Evolutionary conservation across 2,113 vertebrate species (phyloP).

Genomic region (Festucalex cinctus): DNA sequence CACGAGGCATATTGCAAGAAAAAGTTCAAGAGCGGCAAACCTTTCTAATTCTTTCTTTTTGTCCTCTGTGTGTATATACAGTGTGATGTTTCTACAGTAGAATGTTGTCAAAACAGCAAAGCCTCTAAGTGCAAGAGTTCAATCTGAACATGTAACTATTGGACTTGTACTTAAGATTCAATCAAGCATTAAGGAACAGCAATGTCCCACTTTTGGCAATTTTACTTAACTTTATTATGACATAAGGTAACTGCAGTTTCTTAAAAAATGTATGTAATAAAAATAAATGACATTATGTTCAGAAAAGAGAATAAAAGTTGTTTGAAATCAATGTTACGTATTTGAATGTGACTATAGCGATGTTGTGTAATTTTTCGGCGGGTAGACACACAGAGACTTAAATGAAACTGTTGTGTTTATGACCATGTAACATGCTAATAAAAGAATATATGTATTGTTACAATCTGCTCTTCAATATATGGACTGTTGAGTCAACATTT

Average conservation of each 20-base stretch:
- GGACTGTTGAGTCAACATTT: too few species aligned
- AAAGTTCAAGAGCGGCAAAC: constrained; percentile 10
- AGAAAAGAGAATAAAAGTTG: constrained; percentile 69
- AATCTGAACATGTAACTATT: constrained; percentile 41
- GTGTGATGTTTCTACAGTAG: constrained; percentile 55
- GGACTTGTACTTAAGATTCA: constrained; percentile 48
- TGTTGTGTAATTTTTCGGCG: constrained; percentile 42
- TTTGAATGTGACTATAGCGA: constrained; percentile 68
- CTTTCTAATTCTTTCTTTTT: not conserved
- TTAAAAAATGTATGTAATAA: constrained; percentile 65
- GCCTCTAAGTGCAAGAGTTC: constrained; percentile 39
- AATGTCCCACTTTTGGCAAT: constrained; percentile 44
- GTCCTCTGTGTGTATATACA: constrained; percentile 49
- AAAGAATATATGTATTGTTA: constrained; percentile 70
- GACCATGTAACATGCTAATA: constrained; percentile 73
- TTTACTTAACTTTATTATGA: constrained; percentile 57
- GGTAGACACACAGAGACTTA: constrained; percentile 41
- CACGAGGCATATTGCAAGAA: not conserved
- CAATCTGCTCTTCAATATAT: not conserved
- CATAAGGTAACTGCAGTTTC: constrained; percentile 60
- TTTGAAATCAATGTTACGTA: constrained; percentile 71
- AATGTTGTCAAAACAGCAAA: constrained; percentile 52
- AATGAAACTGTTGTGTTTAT: constrained; percentile 61
- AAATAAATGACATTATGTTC: constrained; percentile 65
- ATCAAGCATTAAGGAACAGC: constrained; percentile 46